phyloP scores from a whole-genome alignment of 2,888 invertebrate genomes.

The Scaptomyza parva region DNA sequence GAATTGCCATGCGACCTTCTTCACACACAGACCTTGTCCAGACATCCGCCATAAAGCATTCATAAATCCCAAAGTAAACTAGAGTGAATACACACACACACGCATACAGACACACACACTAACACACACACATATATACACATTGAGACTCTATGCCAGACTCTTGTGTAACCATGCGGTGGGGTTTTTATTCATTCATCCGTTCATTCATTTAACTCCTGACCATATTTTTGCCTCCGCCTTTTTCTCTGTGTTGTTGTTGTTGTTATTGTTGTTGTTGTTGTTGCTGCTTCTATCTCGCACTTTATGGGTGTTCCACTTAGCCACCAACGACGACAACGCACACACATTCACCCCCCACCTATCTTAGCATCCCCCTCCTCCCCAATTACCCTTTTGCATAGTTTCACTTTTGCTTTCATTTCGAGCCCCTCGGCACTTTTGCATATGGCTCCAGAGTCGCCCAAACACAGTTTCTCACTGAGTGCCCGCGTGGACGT shows the following conservation, averaged over 20 bases:
- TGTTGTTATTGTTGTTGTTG: slow-evolving; percentile 6
- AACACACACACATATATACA: slow-evolving; percentile 6
- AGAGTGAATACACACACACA: slow-evolving; percentile 55
- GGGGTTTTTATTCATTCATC: slow-evolving; percentile 78
- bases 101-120: slow-evolving; percentile 26
- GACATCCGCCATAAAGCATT: slow-evolving; percentile 82
- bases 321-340: slow-evolving; percentile 27
- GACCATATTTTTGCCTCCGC: slow-evolving; percentile 59
- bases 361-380: neutral
- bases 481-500: slow-evolving; percentile 30
- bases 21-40: slow-evolving; percentile 73
- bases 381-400: slow-evolving; percentile 12
- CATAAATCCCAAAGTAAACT: slow-evolving; percentile 85
- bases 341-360: neutral
- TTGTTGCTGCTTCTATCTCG: slow-evolving; percentile 34
- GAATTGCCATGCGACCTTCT: slow-evolving; percentile 45
- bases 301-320: slow-evolving; percentile 51
- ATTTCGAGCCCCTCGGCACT: slow-evolving; percentile 52
- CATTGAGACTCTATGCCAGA: slow-evolving; percentile 9
- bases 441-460: slow-evolving; percentile 51
- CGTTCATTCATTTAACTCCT: slow-evolving; percentile 77
- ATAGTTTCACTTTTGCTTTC: slow-evolving; percentile 79
- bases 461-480: slow-evolving; percentile 20
- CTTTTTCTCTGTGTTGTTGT: slow-evolving; percentile 14
- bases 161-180: slow-evolving; percentile 77